Evolutionary conservation across 37 sponge, comb jelly and placozoan species (phyloP).

Genomic region (Ephydatia muelleri): DNA sequence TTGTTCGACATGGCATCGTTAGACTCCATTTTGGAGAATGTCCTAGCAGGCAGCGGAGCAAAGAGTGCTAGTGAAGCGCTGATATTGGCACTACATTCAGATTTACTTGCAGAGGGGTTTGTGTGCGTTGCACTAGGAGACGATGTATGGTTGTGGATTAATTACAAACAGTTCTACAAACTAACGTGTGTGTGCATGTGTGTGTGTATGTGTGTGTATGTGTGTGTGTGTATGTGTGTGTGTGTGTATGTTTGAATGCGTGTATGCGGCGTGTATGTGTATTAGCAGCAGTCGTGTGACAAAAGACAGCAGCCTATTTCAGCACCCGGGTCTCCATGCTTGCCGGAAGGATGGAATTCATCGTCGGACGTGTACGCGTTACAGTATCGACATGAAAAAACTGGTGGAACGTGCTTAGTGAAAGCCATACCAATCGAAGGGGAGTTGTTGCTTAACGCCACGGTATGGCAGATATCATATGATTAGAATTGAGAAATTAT

Average conservation of each 20-base stretch:
- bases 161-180: background rate
- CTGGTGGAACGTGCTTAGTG: slow-evolving; percentile 25
- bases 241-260: no score
- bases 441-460: slow-evolving; percentile 42
- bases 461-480: slow-evolving; percentile 13
- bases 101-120: slow-evolving; percentile 56
- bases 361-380: slow-evolving; percentile 55
- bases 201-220: no score
- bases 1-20: slow-evolving; percentile 7
- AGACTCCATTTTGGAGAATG: slow-evolving; percentile 52
- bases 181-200: background rate
- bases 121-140: slow-evolving; percentile 51
- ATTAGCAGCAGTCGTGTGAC: background rate
- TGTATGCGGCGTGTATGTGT: no score
- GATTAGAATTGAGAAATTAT: background rate
- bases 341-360: slow-evolving; percentile 69
- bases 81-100: slow-evolving; percentile 44
- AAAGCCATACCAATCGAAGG: slow-evolving; percentile 46
- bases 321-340: background rate
- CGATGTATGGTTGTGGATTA: slow-evolving; percentile 35
- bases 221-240: no score
- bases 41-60: slow-evolving; percentile 22
- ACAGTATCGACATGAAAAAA: slow-evolving; percentile 39
- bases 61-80: slow-evolving; percentile 28
- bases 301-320: background rate